These are phyloP conservation scores for Mercenaria mercenaria DNA, from an alignment of 1,140 invertebrate species.

Conservation along the genomic window DNA sequence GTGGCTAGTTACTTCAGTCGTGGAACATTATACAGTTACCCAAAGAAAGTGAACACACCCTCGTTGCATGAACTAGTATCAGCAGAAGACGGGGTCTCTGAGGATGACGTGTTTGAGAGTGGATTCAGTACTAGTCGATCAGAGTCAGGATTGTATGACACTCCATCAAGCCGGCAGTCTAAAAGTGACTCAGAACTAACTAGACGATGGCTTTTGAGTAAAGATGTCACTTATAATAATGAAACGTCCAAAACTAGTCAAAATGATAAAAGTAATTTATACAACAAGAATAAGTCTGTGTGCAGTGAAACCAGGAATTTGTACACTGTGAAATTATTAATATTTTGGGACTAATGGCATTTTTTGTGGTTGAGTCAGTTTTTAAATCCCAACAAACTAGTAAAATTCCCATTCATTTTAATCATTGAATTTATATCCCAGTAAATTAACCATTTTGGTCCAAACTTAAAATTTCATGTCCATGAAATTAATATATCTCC, in stretches of 20 bases:
- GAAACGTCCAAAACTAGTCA: not conserved
- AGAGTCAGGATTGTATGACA: not conserved
- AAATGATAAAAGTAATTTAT: not conserved
- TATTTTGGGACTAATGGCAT: no score
- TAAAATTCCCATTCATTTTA: no score
- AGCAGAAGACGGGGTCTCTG: not conserved
- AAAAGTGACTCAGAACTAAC: constrained; percentile 32
- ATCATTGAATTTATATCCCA: no score
- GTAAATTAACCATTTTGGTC: no score
- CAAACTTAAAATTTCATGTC: no score
- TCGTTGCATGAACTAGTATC: constrained; percentile 37
- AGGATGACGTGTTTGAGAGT: constrained; percentile 40
- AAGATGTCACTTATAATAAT: not conserved
- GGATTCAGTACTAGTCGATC: constrained; percentile 46
- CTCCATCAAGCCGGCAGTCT: not conserved
- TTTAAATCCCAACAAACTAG: no score
- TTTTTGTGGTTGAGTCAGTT: no score
- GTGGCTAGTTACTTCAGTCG: constrained; percentile 55
- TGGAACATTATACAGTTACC: constrained; percentile 39
- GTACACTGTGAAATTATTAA: no score
- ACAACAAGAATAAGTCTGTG: not conserved
- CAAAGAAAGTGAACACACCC: not conserved
- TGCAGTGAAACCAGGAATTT: not conserved
- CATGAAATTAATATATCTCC: no score
- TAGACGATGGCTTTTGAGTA: not conserved